Percentiles rank a stretch among this genome's conserved stretches.
phyloP scores from a whole-genome alignment of 2,113 vertebrate species.

The Puntigrus tetrazona region DNA sequence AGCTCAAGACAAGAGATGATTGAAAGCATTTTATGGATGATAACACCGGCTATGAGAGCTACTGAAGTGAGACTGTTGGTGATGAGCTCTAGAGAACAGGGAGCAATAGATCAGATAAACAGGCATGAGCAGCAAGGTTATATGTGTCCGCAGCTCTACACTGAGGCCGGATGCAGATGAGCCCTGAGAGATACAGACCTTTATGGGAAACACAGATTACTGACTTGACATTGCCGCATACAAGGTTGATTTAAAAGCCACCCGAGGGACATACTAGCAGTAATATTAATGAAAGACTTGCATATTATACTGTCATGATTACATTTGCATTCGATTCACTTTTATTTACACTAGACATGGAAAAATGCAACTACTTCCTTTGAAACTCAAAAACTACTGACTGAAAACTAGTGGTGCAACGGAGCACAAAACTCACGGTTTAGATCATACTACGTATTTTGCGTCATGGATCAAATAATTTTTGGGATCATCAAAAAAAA shows the following conservation, averaged over 20 bases:
- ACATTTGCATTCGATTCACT: too few relatives aligned
- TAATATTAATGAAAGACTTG: neutral
- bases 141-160: neutral
- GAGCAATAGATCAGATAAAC: constrained; percentile 37
- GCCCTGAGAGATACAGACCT: neutral
- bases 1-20: constrained; percentile 40
- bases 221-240: neutral
- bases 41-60: neutral
- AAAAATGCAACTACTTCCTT: neutral
- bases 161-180: neutral
- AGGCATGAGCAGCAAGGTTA: neutral
- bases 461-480: too few relatives aligned
- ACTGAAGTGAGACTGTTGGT: constrained; percentile 17
- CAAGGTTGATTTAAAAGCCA: neutral
- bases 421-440: too few relatives aligned
- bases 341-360: neutral
- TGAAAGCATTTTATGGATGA: constrained; percentile 40
- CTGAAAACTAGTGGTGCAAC: too few relatives aligned
- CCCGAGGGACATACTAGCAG: neutral
- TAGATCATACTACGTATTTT: too few relatives aligned
- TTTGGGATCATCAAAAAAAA: too few relatives aligned
- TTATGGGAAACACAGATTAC: neutral
- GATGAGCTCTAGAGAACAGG: constrained; percentile 14
- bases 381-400: neutral
- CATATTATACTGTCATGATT: neutral